Conservation (phyloP, 2,797 vertebrate species). For the Podarcis lilfordi region DNA sequence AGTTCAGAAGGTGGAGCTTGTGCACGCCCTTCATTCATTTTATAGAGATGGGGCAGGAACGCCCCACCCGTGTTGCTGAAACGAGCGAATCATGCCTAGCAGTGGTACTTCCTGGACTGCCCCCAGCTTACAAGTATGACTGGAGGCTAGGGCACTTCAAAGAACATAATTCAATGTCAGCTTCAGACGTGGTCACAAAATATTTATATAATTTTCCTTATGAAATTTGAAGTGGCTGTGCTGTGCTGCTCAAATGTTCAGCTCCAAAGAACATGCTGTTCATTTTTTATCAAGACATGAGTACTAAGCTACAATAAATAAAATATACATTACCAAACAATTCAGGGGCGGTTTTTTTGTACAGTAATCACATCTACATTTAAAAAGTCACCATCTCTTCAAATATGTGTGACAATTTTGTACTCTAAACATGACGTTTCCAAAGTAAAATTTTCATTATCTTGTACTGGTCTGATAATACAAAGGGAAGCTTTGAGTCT, state of each 20-base stretch:
- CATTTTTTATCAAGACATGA: constrained; percentile 88
- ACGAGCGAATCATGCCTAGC: neutral
- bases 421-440: constrained; percentile 84
- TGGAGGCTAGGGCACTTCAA: constrained; percentile 4
- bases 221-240: constrained; percentile 66
- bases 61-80: neutral
- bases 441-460: constrained; percentile 86
- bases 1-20: neutral
- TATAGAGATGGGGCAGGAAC: neutral
- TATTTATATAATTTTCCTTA: constrained; percentile 45
- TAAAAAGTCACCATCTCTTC: constrained; percentile 79
- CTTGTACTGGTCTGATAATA: constrained; percentile 88
- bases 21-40: neutral
- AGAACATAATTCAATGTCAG: neutral
- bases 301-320: constrained; percentile 91
- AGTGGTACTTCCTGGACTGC: neutral
- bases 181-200: neutral
- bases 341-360: constrained; percentile 79
- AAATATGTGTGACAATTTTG: constrained; percentile 79
- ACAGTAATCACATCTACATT: constrained; percentile 85
- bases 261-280: constrained; percentile 87
- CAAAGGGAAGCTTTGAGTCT: constrained; percentile 75
- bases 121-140: neutral
- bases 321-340: constrained; percentile 85
- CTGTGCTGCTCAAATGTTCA: constrained; percentile 54